Percentiles rank a stretch among this genome's conserved stretches.
Evolutionary conservation across 2,113 vertebrate species (phyloP).

Genomic region (Rallus limicola): DNA sequence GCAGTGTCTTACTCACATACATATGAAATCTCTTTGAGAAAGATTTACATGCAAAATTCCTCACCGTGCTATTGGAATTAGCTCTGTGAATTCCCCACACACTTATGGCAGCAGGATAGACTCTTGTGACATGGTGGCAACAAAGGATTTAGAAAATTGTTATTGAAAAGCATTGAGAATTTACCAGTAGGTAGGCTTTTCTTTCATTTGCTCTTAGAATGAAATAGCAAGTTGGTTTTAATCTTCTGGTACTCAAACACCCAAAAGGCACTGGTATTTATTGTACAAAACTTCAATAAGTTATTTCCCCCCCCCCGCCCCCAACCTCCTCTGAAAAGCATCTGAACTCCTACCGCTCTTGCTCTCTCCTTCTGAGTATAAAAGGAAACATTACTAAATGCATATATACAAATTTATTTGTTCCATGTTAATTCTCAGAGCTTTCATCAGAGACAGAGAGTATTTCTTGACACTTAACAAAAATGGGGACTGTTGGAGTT

Average conservation of each 20-base stretch:
- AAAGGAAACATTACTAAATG: not conserved
- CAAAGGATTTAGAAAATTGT: not conserved
- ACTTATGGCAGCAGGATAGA: not conserved
- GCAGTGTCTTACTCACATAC: not conserved
- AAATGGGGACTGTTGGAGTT: not conserved
- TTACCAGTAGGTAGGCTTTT: not conserved
- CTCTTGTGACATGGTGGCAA: not conserved
- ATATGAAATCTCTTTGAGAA: not conserved
- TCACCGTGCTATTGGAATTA: not conserved
- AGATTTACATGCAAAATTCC: not conserved
- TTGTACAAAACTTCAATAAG: not conserved
- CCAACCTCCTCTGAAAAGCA: not conserved
- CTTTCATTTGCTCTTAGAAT: not conserved
- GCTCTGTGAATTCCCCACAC: not conserved
- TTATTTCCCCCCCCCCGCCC: not conserved
- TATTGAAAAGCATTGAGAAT: not conserved
- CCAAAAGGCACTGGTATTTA: not conserved
- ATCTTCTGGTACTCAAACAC: constrained; percentile 19
- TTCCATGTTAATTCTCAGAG: not conserved
- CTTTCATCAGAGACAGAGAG: not conserved
- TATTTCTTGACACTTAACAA: not conserved
- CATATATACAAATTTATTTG: not conserved
- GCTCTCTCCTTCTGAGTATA: not conserved
- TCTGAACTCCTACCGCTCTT: not conserved
- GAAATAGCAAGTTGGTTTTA: not conserved